A percentile compares a stretch with the other conserved stretches of the same genome.
Evolutionary conservation across 1,140 invertebrate genomes (phyloP).

Genomic region (Tetranychus cinnabarinus): DNA sequence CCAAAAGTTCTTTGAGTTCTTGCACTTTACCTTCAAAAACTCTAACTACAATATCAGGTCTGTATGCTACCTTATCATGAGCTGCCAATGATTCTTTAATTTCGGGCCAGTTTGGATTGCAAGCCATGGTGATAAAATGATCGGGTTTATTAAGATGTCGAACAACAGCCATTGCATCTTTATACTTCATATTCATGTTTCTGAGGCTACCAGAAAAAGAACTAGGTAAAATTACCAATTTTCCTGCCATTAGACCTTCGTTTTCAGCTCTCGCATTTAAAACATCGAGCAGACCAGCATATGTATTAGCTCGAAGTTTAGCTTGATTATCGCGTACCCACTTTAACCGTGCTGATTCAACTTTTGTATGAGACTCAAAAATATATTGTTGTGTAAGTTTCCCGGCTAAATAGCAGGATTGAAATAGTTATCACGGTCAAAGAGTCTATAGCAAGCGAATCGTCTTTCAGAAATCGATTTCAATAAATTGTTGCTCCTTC

Average conservation of each 20-base stretch:
- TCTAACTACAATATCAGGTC: not conserved
- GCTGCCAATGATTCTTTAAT: not conserved
- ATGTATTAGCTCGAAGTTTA: slow-evolving; percentile 7
- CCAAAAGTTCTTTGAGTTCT: not conserved
- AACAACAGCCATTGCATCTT: slow-evolving; percentile 19
- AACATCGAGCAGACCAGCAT: slow-evolving; percentile 8
- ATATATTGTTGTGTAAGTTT: slow-evolving; percentile 13
- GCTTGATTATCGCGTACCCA: slow-evolving; percentile 7
- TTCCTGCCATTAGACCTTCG: too few species aligned
- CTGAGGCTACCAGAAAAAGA: slow-evolving; percentile 5
- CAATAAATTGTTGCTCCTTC: not conserved
- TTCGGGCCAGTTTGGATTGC: slow-evolving; percentile 13
- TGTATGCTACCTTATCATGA: not conserved
- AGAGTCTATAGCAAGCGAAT: not conserved
- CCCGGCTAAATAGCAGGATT: slow-evolving; percentile 13
- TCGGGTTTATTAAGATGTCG: slow-evolving; percentile 18
- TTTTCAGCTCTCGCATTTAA: not conserved
- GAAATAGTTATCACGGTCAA: not conserved
- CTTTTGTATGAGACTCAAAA: slow-evolving; percentile 9
- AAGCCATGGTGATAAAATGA: slow-evolving; percentile 25
- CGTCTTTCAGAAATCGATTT: not conserved
- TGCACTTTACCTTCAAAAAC: not conserved
- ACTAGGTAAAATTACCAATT: slow-evolving; percentile 4
- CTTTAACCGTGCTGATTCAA: slow-evolving; percentile 2
- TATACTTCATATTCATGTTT: slow-evolving; percentile 8